phyloP scores from a whole-genome alignment of 2,113 vertebrate genomes.

The Muscicapa adusta region DNA sequence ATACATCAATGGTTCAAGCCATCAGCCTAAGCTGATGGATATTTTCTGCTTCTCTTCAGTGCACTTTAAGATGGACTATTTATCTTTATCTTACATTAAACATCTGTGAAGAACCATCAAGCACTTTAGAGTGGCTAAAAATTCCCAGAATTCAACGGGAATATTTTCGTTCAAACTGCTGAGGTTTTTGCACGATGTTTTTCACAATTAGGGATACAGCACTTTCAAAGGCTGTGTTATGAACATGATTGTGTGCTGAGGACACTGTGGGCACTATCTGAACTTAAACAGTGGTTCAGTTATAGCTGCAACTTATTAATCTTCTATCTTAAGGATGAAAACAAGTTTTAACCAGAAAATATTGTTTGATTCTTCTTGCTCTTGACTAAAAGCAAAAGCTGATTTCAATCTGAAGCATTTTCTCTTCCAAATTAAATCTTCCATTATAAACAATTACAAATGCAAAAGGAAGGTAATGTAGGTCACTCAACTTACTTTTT shows the following conservation, averaged over 20 bases:
- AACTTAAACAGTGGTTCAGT: not conserved
- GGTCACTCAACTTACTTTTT: not conserved
- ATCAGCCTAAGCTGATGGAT: not conserved
- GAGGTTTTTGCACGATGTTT: not conserved
- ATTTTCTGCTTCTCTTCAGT: not conserved
- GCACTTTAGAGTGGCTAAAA: not conserved
- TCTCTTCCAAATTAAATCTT: not conserved
- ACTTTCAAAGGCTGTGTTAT: not conserved
- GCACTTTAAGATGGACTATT: not conserved
- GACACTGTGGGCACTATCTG: not conserved
- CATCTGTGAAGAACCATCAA: not conserved
- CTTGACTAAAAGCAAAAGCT: not conserved
- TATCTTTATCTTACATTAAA: not conserved
- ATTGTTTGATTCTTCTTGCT: not conserved
- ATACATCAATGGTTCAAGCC: not conserved
- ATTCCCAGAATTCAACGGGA: not conserved
- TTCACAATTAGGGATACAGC: not conserved
- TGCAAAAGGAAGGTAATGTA: not conserved
- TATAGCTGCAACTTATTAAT: not conserved
- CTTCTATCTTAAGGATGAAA: not conserved
- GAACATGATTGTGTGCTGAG: not conserved
- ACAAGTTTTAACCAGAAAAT: not conserved
- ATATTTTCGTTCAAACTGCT: not conserved
- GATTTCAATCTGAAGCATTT: not conserved
- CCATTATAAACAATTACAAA: not conserved